These are phyloP conservation scores for Aporrectodea caliginosa DNA, from an alignment of 1,140 invertebrate genomes.

Conservation along the genomic window DNA sequence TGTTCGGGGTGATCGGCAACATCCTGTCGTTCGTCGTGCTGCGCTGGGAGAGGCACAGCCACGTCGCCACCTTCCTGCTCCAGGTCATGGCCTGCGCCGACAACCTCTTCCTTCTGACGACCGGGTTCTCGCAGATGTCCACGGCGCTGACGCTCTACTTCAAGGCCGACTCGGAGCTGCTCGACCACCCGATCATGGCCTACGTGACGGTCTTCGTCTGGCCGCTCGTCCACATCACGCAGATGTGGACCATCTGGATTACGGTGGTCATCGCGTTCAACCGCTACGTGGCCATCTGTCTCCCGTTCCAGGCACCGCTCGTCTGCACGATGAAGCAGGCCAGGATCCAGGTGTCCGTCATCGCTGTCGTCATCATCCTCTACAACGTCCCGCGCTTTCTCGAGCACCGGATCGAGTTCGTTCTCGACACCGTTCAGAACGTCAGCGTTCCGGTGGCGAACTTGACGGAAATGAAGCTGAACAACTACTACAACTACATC, in stretches of 20 bases:
- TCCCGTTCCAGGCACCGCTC: not conserved
- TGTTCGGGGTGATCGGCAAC: conserved; percentile 1
- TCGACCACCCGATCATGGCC: not conserved
- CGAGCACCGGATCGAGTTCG: conserved; percentile 6
- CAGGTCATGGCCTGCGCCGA: conserved; percentile 23
- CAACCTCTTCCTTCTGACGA: conserved; percentile 28
- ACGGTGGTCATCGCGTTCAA: not conserved
- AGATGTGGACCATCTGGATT: conserved; percentile 9
- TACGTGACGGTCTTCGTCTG: conserved; percentile 1
- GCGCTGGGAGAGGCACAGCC: not conserved
- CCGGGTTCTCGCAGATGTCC: conserved; percentile 23
- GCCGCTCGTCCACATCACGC: not conserved
- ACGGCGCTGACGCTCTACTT: not conserved
- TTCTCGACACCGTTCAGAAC: not conserved
- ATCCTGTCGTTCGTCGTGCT: not conserved
- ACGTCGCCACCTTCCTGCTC: not conserved
- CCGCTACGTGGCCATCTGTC: conserved; percentile 13
- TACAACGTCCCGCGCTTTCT: not conserved
- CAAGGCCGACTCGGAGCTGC: not conserved
- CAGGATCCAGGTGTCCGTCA: not conserved
- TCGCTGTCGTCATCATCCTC: not conserved
- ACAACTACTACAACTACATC: not conserved
- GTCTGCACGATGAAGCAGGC: not conserved
- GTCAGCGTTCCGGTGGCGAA: not conserved
- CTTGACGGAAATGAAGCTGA: conserved; percentile 6